Base-by-base conservation (phyloP, 2,113 vertebrate genomes). In the Cygnus buccinator region DNA sequence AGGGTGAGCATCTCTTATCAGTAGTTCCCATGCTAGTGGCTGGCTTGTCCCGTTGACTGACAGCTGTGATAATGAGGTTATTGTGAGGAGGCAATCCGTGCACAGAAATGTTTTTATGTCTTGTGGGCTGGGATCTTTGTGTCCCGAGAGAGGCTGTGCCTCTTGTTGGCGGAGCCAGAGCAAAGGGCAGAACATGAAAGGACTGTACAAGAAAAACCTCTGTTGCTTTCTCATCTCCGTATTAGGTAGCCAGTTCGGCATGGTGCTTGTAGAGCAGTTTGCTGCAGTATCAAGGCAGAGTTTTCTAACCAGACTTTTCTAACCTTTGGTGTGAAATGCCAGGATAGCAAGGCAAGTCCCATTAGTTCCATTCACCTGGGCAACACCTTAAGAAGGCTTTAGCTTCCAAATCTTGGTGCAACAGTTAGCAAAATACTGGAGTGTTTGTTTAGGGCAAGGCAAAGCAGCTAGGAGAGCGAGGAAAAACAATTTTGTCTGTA, bases 41-140 rank as follows among this genome's bases (percentile, higher is more conserved):
- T 90, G 82, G 74, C 39, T 90, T 90, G 76, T 65, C 44, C 61
- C 80, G n/a, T 22, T 95, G 96, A 96, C 70, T 95, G 92, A 90
- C 95, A 93, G 92, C 87, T 94, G 65, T 91, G 94, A 74, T 96
- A 93, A 96, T 96, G 86, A 86, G 94, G 91, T 92, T 92, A 91
- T 95, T 96, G 92, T 97, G 95, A 89, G 79, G 73, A 97, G 87
- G 68, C 87, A 95, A 20, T 93, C 70, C 22, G 87, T 89, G 89
- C 93, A 96, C 67, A 63, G 87, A 91, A 95, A 95, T 95, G 91
- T 92, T 96, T 97, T 96, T 84, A 92, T 96, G 94, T 96, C 90
- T 96, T 96, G 74, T 48, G 89, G 25, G 74, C 94, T 89, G 89
- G 84, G 91, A 91, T 96, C 87, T 93, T 96, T 93, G 87, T 94